Base-by-base conservation (phyloP, 2,797 vertebrate genomes). In the Syngnathus rostellatus region DNA sequence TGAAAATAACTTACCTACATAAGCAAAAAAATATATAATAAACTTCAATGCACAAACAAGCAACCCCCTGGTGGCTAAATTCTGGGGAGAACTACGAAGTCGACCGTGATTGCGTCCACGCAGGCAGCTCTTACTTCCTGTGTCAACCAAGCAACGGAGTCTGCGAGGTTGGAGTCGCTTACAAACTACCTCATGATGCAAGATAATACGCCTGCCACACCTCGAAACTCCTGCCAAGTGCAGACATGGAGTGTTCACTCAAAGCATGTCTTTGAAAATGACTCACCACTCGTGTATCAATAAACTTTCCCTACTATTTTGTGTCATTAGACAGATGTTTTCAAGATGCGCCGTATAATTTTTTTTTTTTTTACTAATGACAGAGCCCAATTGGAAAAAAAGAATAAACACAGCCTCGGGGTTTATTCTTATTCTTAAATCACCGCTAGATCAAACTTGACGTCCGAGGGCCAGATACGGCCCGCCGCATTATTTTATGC, bases 51-150 rank as follows among this genome's bases (percentile, higher is more conserved):
- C 63, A 70, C 74, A 77, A 16, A 72, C 76, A 72, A 67, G 64
- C 67, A 45, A 31, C 77, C 82, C 77, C 39, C 5, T 68, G 75
- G 78, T 75, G 37, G 63, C 31, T 46, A 11, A 41, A 48, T 84
- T 88, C 86, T 83, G 77, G 79, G 84, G 89, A 90, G 67, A 62
- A 63, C 79, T 79, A 23, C 39, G 61, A 64, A 70, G 68, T 68
- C 63, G 62, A 67, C 81, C 23, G 31, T 81, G 79, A 86, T 87
- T 83, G 76, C 74, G 84, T 81, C 71, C 84, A 51, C 78, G 70
- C 64, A 54, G 66, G 39, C 31, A 0, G 37, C 80, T 68, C 63
- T 57, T 45, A 38, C 66, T 81, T 83, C 78, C 76, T 83, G 83
- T 74, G 57, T 83, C 83, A 81, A 3, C 50, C 78, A 60, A 68